Conservation (phyloP, 2,888 invertebrate species). For the Gymnosoma rotundatum region DNA sequence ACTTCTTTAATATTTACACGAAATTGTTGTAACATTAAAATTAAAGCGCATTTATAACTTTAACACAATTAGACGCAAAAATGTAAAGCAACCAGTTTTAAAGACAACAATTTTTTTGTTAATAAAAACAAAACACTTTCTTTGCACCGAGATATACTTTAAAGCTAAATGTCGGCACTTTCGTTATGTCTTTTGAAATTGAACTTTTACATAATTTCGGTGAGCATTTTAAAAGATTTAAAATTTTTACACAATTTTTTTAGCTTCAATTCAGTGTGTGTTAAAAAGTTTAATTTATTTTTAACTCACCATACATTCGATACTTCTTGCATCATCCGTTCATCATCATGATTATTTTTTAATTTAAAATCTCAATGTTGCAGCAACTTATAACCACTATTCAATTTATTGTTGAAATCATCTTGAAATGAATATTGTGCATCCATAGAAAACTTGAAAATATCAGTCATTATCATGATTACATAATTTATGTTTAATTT, state of each 20-base stretch:
- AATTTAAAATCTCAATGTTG: background rate
- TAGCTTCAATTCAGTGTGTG: background rate
- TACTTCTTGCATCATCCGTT: background rate
- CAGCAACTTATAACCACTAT: background rate
- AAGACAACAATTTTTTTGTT: background rate
- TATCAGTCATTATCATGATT: background rate
- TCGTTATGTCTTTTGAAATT: constrained; percentile 16
- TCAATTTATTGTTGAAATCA: too few relatives aligned
- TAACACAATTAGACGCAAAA: constrained; percentile 38
- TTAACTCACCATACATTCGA: background rate
- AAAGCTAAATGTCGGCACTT: constrained; percentile 11
- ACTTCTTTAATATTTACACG: background rate
- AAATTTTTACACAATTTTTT: background rate
- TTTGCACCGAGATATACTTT: constrained; percentile 12
- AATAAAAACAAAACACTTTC: constrained; percentile 39
- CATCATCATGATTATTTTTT: background rate
- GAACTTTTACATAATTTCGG: background rate
- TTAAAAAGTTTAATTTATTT: background rate
- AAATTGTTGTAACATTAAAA: constrained; percentile 21
- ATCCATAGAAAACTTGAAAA: background rate
- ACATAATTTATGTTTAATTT: background rate
- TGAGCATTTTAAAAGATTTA: background rate
- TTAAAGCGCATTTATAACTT: background rate
- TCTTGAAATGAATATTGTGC: too few relatives aligned
- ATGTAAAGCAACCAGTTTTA: constrained; percentile 21